phyloP scores from a whole-genome alignment of 2,113 vertebrate species.

The Lepus americanus region DNA sequence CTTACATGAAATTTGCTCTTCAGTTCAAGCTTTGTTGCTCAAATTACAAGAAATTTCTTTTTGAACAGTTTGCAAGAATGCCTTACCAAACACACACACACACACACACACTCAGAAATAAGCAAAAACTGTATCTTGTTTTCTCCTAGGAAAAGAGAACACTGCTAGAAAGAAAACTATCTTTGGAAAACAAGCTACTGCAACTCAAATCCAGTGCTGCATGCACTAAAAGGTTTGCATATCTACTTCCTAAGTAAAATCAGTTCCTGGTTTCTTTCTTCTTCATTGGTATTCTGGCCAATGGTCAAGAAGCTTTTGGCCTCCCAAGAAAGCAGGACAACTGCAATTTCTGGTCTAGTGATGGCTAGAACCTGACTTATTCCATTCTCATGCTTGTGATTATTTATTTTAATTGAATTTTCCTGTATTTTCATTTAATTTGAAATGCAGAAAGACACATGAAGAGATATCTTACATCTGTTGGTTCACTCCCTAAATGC shows the following conservation, averaged over 20 bases:
- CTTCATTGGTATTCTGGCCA: background rate
- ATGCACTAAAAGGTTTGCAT: slow-evolving; percentile 79
- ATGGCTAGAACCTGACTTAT: too few relatives aligned
- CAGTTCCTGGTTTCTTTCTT: background rate
- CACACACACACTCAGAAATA: background rate
- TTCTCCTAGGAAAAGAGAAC: slow-evolving; percentile 86
- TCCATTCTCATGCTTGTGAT: too few relatives aligned
- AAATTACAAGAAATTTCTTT: slow-evolving; percentile 8
- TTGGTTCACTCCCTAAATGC: too few relatives aligned
- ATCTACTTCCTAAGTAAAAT: background rate
- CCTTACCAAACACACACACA: background rate
- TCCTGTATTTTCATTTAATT: too few relatives aligned
- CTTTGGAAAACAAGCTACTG: slow-evolving; percentile 83
- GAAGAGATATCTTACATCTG: too few relatives aligned
- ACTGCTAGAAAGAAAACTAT: slow-evolving; percentile 83
- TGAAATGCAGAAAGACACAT: too few relatives aligned
- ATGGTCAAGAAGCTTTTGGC: too few relatives aligned
- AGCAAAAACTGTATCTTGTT: slow-evolving; percentile 46
- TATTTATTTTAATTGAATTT: too few relatives aligned
- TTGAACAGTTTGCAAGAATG: slow-evolving; percentile 41
- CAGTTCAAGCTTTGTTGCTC: background rate
- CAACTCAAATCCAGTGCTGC: slow-evolving; percentile 73
- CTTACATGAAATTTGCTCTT: background rate
- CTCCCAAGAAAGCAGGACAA: background rate
- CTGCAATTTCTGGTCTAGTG: too few relatives aligned